Conservation (phyloP, 2,797 vertebrate genomes). For the Champsocephalus esox region DNA sequence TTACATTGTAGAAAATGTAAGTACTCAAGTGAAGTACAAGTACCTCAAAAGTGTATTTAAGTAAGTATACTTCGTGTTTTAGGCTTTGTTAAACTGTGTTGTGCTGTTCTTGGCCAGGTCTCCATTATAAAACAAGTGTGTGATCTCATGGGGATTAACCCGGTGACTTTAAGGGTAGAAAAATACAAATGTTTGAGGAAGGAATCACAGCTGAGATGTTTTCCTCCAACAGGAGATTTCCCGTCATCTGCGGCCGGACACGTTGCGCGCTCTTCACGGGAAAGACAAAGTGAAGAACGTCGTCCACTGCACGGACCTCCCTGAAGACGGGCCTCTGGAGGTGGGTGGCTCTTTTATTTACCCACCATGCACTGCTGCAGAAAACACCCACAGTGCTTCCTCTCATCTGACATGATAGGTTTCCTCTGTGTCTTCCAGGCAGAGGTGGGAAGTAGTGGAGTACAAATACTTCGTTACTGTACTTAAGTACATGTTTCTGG, state of each 20-base stretch:
- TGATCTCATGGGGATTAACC: too few relatives aligned
- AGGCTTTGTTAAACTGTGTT: too few relatives aligned
- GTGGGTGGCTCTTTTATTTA: slow-evolving; percentile 76
- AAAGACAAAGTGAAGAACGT: slow-evolving; percentile 92
- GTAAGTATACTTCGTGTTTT: too few relatives aligned
- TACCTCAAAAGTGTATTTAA: too few relatives aligned
- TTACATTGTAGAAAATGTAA: too few relatives aligned
- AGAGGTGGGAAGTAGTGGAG: neutral
- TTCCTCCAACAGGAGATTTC: slow-evolving; percentile 88
- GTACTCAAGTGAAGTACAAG: too few relatives aligned
- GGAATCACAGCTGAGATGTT: neutral
- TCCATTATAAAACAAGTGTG: too few relatives aligned
- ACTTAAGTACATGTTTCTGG: too few relatives aligned
- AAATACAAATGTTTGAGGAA: too few relatives aligned
- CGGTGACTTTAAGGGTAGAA: too few relatives aligned
- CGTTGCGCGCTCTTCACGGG: slow-evolving; percentile 91
- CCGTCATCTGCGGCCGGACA: slow-evolving; percentile 88
- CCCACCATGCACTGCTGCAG: slow-evolving; percentile 1
- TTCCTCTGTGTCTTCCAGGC: slow-evolving; percentile 40
- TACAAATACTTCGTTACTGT: too few relatives aligned
- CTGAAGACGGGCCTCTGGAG: slow-evolving; percentile 92
- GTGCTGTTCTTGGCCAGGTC: too few relatives aligned
- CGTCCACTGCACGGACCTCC: slow-evolving; percentile 94
- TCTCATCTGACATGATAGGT: slow-evolving; percentile 34
- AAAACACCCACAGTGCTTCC: slow-evolving; percentile 26